Evolutionary conservation across 2,113 vertebrate species (phyloP), one percentile per base, ranked within the genome.

Genomic region (Monopterus albus): DNA sequence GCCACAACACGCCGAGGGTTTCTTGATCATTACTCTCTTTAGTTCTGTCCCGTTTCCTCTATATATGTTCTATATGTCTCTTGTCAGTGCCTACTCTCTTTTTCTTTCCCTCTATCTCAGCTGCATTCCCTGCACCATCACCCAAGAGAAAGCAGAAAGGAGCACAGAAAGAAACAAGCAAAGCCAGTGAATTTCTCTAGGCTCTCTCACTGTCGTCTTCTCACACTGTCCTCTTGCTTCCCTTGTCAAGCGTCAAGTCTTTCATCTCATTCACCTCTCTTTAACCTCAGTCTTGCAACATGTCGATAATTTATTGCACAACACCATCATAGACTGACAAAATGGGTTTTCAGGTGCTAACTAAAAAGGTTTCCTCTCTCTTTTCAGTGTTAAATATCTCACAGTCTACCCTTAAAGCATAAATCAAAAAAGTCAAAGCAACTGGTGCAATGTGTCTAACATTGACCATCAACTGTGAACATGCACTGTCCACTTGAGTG

Each of bases 261-360:
- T 18, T 42, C 12, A 36, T 28, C 52, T 39, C 6, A 10, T n/a
- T 75, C 21, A 40, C 59, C 38, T 67, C 46, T 31, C 17, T 71
- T 60, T 66, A 39, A 82, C 47, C 43, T 50, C 47, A 18, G 5
- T 40, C 26, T 25, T 40, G 21, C 40, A 39, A 21, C 3, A 2
- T 39, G n/a, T 18, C 50, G 17, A 7, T 60, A 20, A 60, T 20
- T 11, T 13, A 1, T 8, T 12, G 8, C 26, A 26, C 14, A 18
- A 1, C 4, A 38, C 8, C 21, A 26, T 39, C 51, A 51, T 10
- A 4, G 4, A 11, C 5, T 2, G 1, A 31, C 6, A 6, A 56
- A 67, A 62, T 23, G 12, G 17, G 6, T 72, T 46, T 33, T 18
- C 9, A 18, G n/a, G 12, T 11, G 17, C 39, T 6, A 7, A 11